These are phyloP conservation scores for Lithobates sylvaticus DNA, from an alignment of 2,797 vertebrate genomes.

Conservation along the genomic window DNA sequence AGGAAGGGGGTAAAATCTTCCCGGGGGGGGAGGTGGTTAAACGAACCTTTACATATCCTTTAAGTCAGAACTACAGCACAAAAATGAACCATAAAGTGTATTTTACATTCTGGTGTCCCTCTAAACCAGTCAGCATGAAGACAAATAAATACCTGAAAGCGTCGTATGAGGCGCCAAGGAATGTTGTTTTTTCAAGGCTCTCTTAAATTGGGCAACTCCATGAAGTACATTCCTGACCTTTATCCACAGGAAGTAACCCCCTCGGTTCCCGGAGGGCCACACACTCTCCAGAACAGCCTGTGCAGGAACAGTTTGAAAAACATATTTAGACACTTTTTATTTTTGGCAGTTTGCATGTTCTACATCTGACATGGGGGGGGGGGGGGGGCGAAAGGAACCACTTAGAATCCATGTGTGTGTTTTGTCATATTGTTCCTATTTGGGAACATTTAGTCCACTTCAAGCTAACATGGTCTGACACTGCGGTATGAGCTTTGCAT, in stretches of 20 bases:
- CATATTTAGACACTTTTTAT: neutral
- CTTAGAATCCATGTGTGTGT: no score
- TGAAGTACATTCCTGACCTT: slow-evolving; percentile 94
- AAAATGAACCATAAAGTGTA: no score
- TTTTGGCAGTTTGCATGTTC: neutral
- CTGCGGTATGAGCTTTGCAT: no score
- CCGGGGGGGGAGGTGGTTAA: no score
- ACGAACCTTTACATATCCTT: no score
- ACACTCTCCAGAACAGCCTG: slow-evolving; percentile 98
- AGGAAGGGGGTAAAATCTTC: no score
- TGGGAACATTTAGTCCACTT: no score
- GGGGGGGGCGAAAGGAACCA: no score
- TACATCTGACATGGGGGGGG: neutral
- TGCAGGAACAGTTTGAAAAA: neutral
- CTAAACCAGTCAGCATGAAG: neutral
- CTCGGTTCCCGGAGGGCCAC: slow-evolving; percentile 96
- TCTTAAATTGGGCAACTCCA: slow-evolving; percentile 93
- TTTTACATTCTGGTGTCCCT: neutral
- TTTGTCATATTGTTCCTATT: no score
- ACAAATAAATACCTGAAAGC: slow-evolving; percentile 82
- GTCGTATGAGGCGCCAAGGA: slow-evolving; percentile 79
- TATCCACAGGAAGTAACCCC: slow-evolving; percentile 96
- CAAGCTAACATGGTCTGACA: no score
- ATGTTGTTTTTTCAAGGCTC: slow-evolving; percentile 84
- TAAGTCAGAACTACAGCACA: no score